Conservation (phyloP, 1,140 invertebrate species). For the Drosophila virilis region DNA sequence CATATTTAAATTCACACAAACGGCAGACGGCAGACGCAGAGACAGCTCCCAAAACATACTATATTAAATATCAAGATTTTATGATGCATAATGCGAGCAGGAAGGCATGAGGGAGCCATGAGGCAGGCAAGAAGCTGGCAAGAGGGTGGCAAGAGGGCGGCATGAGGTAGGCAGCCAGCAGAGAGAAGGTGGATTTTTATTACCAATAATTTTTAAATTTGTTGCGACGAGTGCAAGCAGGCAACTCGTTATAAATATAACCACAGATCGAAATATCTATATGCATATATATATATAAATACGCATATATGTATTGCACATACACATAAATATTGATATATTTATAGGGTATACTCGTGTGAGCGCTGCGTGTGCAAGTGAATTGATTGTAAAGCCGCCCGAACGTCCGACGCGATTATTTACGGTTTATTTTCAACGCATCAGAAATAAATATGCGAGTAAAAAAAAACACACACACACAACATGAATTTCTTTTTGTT, state of each 20-base stretch:
- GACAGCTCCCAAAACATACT: conserved; percentile 58
- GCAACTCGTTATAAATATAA: conserved; percentile 81
- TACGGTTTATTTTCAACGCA: conserved; percentile 82
- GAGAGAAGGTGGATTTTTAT: conserved; percentile 76
- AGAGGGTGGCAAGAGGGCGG: background rate
- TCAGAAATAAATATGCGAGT: conserved; percentile 73
- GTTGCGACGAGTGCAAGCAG: conserved; percentile 74
- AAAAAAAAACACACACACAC: conserved; percentile 50
- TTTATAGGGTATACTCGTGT: conserved; percentile 26
- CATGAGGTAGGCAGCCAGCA: background rate
- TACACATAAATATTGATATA: conserved; percentile 39
- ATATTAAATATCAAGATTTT: conserved; percentile 79
- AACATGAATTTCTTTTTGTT: conserved; percentile 58
- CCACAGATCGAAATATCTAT: conserved; percentile 59
- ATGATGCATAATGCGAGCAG: conserved; percentile 66
- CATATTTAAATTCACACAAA: conserved; percentile 63
- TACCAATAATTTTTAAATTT: conserved; percentile 82
- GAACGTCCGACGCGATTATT: conserved; percentile 72
- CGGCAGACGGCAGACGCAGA: conserved; percentile 7
- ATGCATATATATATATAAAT: conserved; percentile 14
- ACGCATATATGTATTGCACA: conserved; percentile 32
- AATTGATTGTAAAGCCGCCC: conserved; percentile 79
- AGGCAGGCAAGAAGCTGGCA: background rate
- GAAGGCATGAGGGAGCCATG: background rate
- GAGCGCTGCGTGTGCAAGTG: conserved; percentile 67